Conservation (phyloP, 2,113 vertebrate species). For the Rhinolophus sinicus region DNA sequence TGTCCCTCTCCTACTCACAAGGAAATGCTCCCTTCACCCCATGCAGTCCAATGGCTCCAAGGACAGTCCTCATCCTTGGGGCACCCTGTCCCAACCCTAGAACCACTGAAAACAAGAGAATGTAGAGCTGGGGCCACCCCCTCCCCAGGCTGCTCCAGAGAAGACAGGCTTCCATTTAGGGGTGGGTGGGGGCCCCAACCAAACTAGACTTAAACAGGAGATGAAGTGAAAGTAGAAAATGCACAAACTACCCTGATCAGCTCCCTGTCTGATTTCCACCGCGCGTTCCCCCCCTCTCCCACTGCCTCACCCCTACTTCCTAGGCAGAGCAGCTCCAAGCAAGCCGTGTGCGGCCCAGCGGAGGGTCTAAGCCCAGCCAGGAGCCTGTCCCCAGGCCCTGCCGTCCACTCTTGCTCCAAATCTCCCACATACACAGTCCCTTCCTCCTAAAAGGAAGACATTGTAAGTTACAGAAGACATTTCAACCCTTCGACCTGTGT, state of each 20-base stretch:
- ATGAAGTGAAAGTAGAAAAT: neutral
- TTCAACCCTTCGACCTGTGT: neutral
- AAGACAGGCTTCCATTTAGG: neutral
- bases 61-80: neutral
- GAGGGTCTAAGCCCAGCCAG: neutral
- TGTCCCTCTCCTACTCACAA: neutral
- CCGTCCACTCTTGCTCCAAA: neutral
- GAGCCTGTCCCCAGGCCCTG: neutral
- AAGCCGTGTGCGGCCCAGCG: neutral
- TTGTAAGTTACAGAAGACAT: neutral
- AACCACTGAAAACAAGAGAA: neutral
- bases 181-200: neutral
- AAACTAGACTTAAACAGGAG: neutral
- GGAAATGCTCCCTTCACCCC: neutral
- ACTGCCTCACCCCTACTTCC: neutral
- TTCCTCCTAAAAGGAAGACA: neutral
- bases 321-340: neutral
- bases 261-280: neutral
- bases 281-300: neutral
- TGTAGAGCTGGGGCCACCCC: neutral
- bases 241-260: rapidly evolving
- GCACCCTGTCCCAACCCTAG: neutral
- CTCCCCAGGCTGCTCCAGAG: neutral
- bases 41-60: neutral
- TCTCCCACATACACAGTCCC: neutral